A percentile compares a stretch with the other conserved stretches of the same genome.
These are phyloP conservation scores for Alligator mississippiensis DNA, from an alignment of 2,113 vertebrate genomes.

Conservation along the genomic window DNA sequence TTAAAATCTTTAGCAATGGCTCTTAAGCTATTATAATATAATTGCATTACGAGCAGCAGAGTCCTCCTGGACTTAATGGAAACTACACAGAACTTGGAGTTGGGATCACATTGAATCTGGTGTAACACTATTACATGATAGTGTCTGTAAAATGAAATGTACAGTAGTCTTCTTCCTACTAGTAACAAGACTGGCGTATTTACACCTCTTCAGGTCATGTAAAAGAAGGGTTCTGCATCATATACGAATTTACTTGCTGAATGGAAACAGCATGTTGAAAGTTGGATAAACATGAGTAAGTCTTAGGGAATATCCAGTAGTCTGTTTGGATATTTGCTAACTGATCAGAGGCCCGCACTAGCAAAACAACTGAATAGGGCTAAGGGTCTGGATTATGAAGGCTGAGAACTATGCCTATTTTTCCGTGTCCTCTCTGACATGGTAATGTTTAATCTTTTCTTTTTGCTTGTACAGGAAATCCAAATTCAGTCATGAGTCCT, in stretches of 20 bases:
- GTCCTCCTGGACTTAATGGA: too few relatives aligned
- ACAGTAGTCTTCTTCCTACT: too few relatives aligned
- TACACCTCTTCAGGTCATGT: too few relatives aligned
- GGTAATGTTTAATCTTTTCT: neutral
- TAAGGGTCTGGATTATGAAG: neutral
- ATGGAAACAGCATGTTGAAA: neutral
- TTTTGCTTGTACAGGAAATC: slow-evolving; percentile 84
- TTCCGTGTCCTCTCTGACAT: neutral
- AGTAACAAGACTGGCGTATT: too few relatives aligned
- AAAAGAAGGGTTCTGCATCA: too few relatives aligned
- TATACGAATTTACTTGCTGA: too few relatives aligned
- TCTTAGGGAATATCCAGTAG: neutral
- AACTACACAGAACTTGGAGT: too few relatives aligned
- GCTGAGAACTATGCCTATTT: neutral
- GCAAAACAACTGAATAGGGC: neutral
- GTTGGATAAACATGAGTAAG: neutral
- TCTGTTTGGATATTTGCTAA: neutral
- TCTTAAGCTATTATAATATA: neutral
- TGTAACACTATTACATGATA: too few relatives aligned
- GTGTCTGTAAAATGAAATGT: too few relatives aligned
- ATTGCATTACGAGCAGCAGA: too few relatives aligned
- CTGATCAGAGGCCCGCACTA: neutral
- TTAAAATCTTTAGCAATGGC: neutral
- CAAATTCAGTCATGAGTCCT: slow-evolving; percentile 94
- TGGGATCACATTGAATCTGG: too few relatives aligned